phyloP scores from a whole-genome alignment of 2,888 invertebrate genomes.

The Siphonodentalium dalli region DNA sequence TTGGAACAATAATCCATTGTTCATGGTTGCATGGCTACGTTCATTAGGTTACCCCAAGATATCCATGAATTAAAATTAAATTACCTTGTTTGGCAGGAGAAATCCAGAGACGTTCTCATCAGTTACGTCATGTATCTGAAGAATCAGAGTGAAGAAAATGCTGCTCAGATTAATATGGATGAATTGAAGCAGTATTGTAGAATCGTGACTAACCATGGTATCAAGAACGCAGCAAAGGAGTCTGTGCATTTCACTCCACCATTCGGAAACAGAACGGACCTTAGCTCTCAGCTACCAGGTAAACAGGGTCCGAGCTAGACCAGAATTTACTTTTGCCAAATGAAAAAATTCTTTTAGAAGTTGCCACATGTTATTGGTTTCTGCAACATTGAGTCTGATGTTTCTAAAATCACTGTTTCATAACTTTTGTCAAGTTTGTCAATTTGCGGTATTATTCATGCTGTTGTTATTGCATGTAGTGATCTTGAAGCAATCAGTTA shows the following conservation, averaged over 20 bases:
- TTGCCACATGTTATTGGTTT: no score
- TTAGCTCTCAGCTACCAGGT: conserved; percentile 44
- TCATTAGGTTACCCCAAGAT: background rate
- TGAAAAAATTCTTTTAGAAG: no score
- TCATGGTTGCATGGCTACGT: background rate
- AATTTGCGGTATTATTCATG: background rate
- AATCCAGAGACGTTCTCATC: conserved; percentile 40
- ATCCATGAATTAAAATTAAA: background rate
- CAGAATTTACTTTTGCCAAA: no score
- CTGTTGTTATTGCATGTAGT: background rate
- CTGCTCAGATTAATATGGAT: conserved; percentile 43
- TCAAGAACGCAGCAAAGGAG: conserved; percentile 40
- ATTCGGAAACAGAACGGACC: conserved; percentile 46
- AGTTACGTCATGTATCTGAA: conserved; percentile 57
- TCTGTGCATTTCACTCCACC: conserved; percentile 51
- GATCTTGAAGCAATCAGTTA: no score
- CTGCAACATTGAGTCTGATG: no score
- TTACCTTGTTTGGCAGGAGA: conserved; percentile 33
- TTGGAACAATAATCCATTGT: background rate
- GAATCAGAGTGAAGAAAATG: conserved; percentile 42
- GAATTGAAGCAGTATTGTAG: conserved; percentile 42
- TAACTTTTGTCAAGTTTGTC: background rate
- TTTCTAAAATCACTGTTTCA: no score
- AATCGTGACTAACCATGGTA: conserved; percentile 54
- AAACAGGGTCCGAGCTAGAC: no score